phyloP scores from a whole-genome alignment of 1,140 invertebrate genomes.

The Lasaia peninsularis region DNA sequence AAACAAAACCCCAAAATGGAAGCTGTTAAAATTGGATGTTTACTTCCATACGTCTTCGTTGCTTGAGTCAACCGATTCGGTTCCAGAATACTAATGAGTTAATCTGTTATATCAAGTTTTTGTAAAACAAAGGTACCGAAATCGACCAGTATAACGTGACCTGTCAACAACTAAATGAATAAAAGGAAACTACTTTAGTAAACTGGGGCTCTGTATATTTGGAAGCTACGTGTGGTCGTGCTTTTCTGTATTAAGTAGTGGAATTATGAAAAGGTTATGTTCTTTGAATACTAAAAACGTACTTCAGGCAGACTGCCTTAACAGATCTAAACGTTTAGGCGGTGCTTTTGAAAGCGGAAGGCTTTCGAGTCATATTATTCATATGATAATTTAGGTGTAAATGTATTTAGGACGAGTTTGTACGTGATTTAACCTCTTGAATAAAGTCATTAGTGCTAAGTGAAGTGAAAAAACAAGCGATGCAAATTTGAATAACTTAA shows the following conservation, averaged over 20 bases:
- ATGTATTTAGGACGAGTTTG: slow-evolving; percentile 11
- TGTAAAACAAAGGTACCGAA: slow-evolving; percentile 61
- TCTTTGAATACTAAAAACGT: slow-evolving; percentile 54
- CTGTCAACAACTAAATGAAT: slow-evolving; percentile 14
- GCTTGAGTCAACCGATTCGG: slow-evolving; percentile 33
- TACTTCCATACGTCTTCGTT: slow-evolving; percentile 13
- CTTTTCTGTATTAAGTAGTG: slow-evolving; percentile 55
- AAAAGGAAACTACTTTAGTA: background rate
- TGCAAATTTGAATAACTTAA: background rate
- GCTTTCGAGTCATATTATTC: slow-evolving; percentile 39
- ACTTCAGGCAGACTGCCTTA: slow-evolving; percentile 30
- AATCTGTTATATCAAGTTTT: slow-evolving; percentile 68
- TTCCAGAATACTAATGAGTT: slow-evolving; percentile 64
- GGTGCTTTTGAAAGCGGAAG: slow-evolving; percentile 28
- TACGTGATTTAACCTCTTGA: slow-evolving; percentile 12
- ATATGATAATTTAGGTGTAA: slow-evolving; percentile 44
- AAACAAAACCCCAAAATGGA: slow-evolving; percentile 14
- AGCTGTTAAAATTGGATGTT: slow-evolving; percentile 19
- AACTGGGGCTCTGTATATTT: slow-evolving; percentile 1
- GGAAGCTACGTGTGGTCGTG: slow-evolving; percentile 35
- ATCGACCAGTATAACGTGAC: slow-evolving; percentile 37
- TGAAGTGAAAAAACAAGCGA: slow-evolving; percentile 1
- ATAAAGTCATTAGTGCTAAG: slow-evolving; percentile 15
- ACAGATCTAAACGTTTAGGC: slow-evolving; percentile 24
- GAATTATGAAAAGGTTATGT: slow-evolving; percentile 62